These are phyloP conservation scores for Scartelaos histophorus DNA, from an alignment of 2,113 vertebrate genomes.

Conservation along the genomic window DNA sequence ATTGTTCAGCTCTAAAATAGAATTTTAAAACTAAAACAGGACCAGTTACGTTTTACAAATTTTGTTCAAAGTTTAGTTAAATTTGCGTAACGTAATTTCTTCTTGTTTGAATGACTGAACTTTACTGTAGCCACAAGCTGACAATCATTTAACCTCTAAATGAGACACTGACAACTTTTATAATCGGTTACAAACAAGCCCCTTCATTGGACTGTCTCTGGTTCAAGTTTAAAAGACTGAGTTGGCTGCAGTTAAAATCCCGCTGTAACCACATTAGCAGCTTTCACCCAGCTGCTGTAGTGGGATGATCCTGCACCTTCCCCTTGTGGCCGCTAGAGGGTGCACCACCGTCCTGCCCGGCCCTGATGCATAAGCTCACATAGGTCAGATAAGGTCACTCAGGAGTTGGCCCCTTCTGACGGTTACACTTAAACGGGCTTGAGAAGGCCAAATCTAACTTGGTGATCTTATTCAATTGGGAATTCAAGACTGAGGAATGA, in stretches of 20 bases:
- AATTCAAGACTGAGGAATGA: slow-evolving; percentile 7
- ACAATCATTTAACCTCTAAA: not conserved
- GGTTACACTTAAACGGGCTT: slow-evolving; percentile 20
- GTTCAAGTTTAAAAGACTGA: slow-evolving; percentile 12
- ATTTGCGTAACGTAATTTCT: no score
- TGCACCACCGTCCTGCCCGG: slow-evolving; percentile 17
- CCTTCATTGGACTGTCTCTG: slow-evolving; percentile 9
- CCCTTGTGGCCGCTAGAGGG: slow-evolving; percentile 27
- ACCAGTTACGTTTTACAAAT: no score
- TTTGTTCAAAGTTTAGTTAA: no score
- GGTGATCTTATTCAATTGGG: slow-evolving; percentile 31
- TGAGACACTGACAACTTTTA: not conserved
- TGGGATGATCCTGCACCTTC: slow-evolving; percentile 35
- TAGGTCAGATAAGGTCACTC: slow-evolving; percentile 24
- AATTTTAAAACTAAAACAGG: no score
- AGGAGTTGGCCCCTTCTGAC: slow-evolving; percentile 20
- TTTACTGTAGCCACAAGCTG: not conserved
- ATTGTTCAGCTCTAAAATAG: no score
- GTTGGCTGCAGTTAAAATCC: slow-evolving; percentile 16
- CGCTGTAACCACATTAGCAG: slow-evolving; percentile 25
- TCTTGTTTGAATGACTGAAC: no score
- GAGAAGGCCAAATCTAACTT: slow-evolving; percentile 12
- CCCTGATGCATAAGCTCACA: slow-evolving; percentile 13
- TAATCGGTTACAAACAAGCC: not conserved
- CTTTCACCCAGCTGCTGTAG: slow-evolving; percentile 33